Base-by-base conservation (phyloP, 2,797 vertebrate species). In the Lutra lutra region DNA sequence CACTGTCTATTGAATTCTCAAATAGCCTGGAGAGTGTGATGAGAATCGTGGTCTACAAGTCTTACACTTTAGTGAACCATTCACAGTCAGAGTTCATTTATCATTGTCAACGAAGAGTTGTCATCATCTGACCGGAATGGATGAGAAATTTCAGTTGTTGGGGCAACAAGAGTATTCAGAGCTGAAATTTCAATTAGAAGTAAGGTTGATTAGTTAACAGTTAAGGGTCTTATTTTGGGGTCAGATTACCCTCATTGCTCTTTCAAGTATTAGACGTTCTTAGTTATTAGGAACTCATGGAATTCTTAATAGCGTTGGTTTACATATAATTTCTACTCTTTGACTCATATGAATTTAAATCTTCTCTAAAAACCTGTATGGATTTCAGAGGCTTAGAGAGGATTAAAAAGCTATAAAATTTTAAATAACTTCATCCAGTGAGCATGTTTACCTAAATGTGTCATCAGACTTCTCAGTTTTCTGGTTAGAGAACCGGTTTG, bases 401-500 rank as follows among this genome's bases (percentile, higher is more conserved):
- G 97, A 98, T 90, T 97, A 93, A 89, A 96, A 58, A 93, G 29
- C 97, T 98, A 95, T 96, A 98, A 98, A 97, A 98, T 86, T 86
- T 97, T 96, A 97, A 98, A 95, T 98, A 98, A 98, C 91, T 98
- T 98, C 97, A 98, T 98, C 97, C 95, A 97, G 56, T 97, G 92
- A 98, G 95, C 95, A 62, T 97, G 78, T 98, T 98, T 98, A 98
- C 98, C 96, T 98, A 98, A 98, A 96, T 98, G 97, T 98, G 98
- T 98, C 96, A 58, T 98, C 97, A 98, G 89, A 96, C 87, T 91
- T 98, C 98, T 98, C 91, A 85, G 78, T 97, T 98, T 98, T 97
- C 97, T 98, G 95, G 97, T 97, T 98, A 97, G 96, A 98, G 98
- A 98, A 98, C 98, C 64, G 70, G 93, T 97, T 97, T 97, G 98